Evolutionary conservation across 1,140 invertebrate genomes (phyloP).

Genomic region (Megathymus violae): DNA sequence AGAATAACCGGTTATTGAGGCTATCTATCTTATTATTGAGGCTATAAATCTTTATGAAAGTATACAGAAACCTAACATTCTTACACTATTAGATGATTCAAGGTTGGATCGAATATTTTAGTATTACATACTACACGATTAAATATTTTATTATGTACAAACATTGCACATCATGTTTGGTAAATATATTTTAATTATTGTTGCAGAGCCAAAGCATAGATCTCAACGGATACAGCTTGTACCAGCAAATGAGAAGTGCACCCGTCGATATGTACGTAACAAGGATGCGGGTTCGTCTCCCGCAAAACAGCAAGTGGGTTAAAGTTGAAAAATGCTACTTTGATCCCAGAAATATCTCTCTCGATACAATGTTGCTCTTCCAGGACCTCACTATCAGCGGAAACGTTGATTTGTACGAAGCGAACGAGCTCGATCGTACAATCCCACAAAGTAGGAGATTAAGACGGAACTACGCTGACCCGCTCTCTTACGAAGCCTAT

Average conservation of each 20-base stretch:
- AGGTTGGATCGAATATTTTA: too few species aligned
- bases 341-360: slow-evolving; percentile 88
- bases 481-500: slow-evolving; percentile 52
- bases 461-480: slow-evolving; percentile 62
- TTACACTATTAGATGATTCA: too few species aligned
- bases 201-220: slow-evolving; percentile 84
- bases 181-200: too few species aligned
- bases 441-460: slow-evolving; percentile 56
- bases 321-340: slow-evolving; percentile 89
- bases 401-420: slow-evolving; percentile 86
- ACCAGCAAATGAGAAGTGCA: slow-evolving; percentile 84
- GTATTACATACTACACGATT: too few species aligned
- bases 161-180: too few species aligned
- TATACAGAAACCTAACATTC: too few species aligned
- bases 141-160: too few species aligned
- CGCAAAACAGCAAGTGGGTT: slow-evolving; percentile 86
- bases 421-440: slow-evolving; percentile 70
- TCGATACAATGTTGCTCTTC: slow-evolving; percentile 90
- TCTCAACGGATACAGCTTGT: slow-evolving; percentile 86
- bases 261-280: slow-evolving; percentile 88
- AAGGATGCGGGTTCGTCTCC: slow-evolving; percentile 85
- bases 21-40: too few species aligned
- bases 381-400: slow-evolving; percentile 91
- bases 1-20: too few species aligned
- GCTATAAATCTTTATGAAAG: too few species aligned